phyloP scores from a whole-genome alignment of 2,113 vertebrate genomes.

The Syngnathus scovelli region DNA sequence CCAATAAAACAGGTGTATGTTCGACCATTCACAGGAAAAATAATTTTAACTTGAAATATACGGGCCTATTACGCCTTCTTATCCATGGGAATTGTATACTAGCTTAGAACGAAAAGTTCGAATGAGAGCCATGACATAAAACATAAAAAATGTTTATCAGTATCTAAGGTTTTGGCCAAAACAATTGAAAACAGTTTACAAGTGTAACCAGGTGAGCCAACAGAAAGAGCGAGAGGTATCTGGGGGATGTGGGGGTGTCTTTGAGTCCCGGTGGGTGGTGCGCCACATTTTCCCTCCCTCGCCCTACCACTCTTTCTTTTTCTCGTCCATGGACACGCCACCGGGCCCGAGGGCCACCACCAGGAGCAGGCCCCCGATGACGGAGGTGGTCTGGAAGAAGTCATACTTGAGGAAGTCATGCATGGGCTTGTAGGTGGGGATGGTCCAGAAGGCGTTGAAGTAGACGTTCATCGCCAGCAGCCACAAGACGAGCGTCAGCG shows the following conservation, averaged over 20 bases:
- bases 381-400: slow-evolving; percentile 99
- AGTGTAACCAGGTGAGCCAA: slow-evolving; percentile 31
- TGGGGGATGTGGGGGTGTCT: slow-evolving; percentile 31
- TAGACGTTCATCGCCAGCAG: slow-evolving; percentile 94
- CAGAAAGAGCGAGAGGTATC: slow-evolving; percentile 14
- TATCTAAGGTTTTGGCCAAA: slow-evolving; percentile 36
- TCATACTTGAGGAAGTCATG: slow-evolving; percentile 98
- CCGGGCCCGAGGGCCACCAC: slow-evolving; percentile 96
- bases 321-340: slow-evolving; percentile 98
- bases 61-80: slow-evolving; percentile 8
- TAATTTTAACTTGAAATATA: slow-evolving; percentile 29
- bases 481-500: slow-evolving; percentile 93
- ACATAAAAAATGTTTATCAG: slow-evolving; percentile 12
- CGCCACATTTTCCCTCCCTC: slow-evolving; percentile 14
- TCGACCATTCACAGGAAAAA: slow-evolving; percentile 28
- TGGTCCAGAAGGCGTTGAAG: slow-evolving; percentile 97
- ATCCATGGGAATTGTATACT: slow-evolving; percentile 2
- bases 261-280: slow-evolving; percentile 56
- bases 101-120: slow-evolving; percentile 13
- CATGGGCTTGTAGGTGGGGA: slow-evolving; percentile 95
- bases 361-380: slow-evolving; percentile 91
- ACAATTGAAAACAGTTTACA: slow-evolving; percentile 1
- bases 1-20: slow-evolving; percentile 38
- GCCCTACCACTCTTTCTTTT: slow-evolving; percentile 95
- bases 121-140: slow-evolving; percentile 28